Evolutionary conservation across 2,888 invertebrate species (phyloP), one percentile per base, ranked within the genome.

Genomic region (Phyllotreta striolata): DNA sequence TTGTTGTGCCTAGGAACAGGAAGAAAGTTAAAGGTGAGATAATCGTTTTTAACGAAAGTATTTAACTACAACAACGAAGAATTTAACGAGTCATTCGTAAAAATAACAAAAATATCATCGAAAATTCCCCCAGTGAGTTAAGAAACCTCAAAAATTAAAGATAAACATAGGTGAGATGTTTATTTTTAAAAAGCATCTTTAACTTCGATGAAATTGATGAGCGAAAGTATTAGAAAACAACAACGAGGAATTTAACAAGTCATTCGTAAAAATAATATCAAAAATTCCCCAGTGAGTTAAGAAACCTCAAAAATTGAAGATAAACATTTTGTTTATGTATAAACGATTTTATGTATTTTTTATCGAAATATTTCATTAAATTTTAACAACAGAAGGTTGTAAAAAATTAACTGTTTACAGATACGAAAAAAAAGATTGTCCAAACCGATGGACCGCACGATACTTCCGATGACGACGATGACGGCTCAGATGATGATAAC

Each of bases 391-490:
- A 10, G 43, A 10, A 3, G 4, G n/a, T 41, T 10, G 43, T 41
- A 41, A 24, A 24, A 47, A n/a, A 13, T 49, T 13, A 35, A 49
- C 1, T 49, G n/a, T 49, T 35, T 49, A 49, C 10, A 14, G 3
- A 6, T 37, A 54, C 47, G 39, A 8, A 9, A 34, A n/a, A n/a
- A 47, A 10, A 10, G 6, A 38, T 72, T 10, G 24, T 49, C 12
- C 80, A 80, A 70, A 41, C 72, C 7, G 89, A 87, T 55, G 90
- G 86, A 9, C 87, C 88, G 71, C 85, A 86, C 73, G 85, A 85
- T 63, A 80, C 80, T 1, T 87, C 89, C 59, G 93, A 93, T 66
- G 93, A 92, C 68, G 92, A 93, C 62, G 91, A 91, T 71, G 92
- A 92, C 67, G 86, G 75, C 79, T 87, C 75, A 83, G 89, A 91